phyloP scores from a whole-genome alignment of 2,113 vertebrate species.

The Coracopsis vasa region DNA sequence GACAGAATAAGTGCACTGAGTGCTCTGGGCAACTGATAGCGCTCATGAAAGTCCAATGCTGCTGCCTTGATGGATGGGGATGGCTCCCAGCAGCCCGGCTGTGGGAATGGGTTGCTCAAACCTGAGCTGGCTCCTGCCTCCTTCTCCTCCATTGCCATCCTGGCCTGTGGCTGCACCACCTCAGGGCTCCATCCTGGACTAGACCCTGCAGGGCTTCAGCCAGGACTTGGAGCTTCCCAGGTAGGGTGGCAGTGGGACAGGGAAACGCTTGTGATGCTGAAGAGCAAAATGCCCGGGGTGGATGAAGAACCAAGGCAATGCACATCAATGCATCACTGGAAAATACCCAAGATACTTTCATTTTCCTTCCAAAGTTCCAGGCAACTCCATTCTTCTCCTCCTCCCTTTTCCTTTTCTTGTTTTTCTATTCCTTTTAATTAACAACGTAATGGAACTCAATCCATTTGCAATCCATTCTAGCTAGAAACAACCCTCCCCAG shows the following conservation, averaged over 20 bases:
- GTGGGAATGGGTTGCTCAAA: not conserved
- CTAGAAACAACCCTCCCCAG: conserved; percentile 56
- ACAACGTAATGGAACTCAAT: conserved; percentile 63
- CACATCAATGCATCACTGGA: not conserved
- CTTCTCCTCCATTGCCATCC: not conserved
- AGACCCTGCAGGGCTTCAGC: not conserved
- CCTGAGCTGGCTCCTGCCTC: not conserved
- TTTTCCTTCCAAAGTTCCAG: conserved; percentile 3
- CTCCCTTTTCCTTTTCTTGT: accelerated
- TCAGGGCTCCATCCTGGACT: accelerated
- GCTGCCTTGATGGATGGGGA: accelerated
- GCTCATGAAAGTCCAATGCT: not conserved
- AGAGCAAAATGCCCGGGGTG: not conserved
- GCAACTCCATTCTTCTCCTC: not conserved
- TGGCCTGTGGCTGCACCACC: not conserved
- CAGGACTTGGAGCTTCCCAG: not conserved
- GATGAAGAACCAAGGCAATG: not conserved
- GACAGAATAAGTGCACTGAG: not conserved
- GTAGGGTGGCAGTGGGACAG: not conserved
- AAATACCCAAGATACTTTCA: not conserved
- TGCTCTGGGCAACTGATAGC: not conserved
- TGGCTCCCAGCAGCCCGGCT: not conserved
- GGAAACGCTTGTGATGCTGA: not conserved
- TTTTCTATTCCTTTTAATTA: conserved; percentile 57
- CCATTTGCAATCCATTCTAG: conserved; percentile 50